phyloP scores from a whole-genome alignment of 2,888 invertebrate species.

The Epinotia demarniana region DNA sequence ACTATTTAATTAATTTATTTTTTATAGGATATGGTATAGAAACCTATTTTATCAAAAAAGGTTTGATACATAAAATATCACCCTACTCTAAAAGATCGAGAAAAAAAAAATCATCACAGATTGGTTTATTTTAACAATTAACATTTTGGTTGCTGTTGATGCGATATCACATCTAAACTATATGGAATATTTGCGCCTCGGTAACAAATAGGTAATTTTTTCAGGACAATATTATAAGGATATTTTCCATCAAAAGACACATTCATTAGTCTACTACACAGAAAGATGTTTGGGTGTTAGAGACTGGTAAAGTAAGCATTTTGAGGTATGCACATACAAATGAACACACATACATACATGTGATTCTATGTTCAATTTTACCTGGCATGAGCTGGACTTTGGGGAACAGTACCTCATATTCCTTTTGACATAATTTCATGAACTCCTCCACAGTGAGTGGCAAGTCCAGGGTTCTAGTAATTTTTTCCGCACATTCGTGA shows the following conservation, averaged over 20 bases:
- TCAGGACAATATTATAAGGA: neutral
- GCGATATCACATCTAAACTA: too few species aligned
- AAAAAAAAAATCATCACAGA: neutral
- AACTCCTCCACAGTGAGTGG: constrained; percentile 88
- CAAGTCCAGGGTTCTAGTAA: constrained; percentile 85
- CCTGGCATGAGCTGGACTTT: constrained; percentile 89
- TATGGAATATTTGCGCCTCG: too few species aligned
- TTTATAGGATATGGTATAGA: neutral
- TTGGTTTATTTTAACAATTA: neutral
- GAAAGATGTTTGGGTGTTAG: neutral
- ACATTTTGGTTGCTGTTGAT: neutral
- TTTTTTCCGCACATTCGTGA: constrained; percentile 85
- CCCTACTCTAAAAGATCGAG: neutral
- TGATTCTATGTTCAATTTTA: constrained; percentile 60
- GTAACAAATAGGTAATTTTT: neutral
- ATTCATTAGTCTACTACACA: neutral
- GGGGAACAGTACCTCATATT: constrained; percentile 85
- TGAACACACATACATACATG: constrained; percentile 15
- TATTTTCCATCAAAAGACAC: neutral
- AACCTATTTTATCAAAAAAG: too few species aligned
- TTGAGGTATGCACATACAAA: neutral
- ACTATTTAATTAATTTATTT: neutral
- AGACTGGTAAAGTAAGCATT: neutral
- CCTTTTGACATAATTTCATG: constrained; percentile 79
- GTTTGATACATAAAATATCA: neutral